phyloP scores from a whole-genome alignment of 2,888 invertebrate species.

The Globia sparganii region DNA sequence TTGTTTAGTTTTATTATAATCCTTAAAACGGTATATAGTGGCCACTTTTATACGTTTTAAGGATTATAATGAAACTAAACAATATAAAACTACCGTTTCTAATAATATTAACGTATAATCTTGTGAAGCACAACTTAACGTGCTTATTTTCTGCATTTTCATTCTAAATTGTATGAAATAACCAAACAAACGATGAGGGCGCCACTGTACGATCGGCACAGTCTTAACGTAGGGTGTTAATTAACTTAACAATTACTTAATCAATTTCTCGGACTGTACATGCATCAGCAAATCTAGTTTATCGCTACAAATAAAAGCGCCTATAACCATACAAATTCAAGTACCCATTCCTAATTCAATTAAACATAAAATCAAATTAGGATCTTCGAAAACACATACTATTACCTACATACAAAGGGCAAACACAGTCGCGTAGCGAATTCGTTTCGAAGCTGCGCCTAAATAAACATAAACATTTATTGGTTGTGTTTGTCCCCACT shows the following conservation, averaged over 20 bases:
- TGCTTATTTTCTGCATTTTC: no score
- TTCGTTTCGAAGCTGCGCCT: constrained; percentile 72
- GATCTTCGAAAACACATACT: constrained; percentile 73
- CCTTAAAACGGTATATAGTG: no score
- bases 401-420: constrained; percentile 50
- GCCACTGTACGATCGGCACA: no score
- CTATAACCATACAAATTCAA: neutral
- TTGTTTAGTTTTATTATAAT: no score
- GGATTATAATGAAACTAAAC: no score
- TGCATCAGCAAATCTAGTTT: neutral
- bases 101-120: no score
- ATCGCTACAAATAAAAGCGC: neutral
- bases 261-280: neutral
- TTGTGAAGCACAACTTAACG: no score
- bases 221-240: neutral
- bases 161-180: no score
- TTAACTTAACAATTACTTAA: neutral
- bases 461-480: constrained; percentile 83
- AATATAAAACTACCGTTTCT: no score
- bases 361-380: constrained; percentile 59
- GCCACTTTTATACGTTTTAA: no score
- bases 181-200: no score
- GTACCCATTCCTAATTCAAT: constrained; percentile 41
- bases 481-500: constrained; percentile 81
- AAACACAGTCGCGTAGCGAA: constrained; percentile 51